A percentile compares a stretch with the other conserved stretches of the same genome.
Conservation (phyloP, 2,888 invertebrate species). For the Chaitophorus viminalis region DNA sequence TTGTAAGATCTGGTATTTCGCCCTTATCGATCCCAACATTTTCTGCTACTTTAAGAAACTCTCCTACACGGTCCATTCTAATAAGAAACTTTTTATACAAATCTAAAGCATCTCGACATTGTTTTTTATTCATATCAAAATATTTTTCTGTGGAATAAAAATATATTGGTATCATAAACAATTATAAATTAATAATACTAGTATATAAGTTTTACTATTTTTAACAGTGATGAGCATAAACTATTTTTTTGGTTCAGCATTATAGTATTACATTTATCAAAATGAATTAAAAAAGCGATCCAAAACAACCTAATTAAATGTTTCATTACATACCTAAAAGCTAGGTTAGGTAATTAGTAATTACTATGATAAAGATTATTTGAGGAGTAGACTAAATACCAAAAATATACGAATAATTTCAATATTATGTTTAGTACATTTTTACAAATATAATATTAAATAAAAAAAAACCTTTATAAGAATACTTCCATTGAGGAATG, state of each 20-base stretch:
- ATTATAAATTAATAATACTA: constrained; percentile 22
- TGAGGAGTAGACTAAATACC: background rate
- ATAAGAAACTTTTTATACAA: constrained; percentile 98
- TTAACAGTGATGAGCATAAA: constrained; percentile 50
- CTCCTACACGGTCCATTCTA: constrained; percentile 97
- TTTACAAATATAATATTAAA: background rate
- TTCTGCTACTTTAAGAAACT: constrained; percentile 87
- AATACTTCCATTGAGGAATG: constrained; percentile 1
- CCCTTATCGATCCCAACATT: constrained; percentile 98
- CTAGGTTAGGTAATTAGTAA: background rate
- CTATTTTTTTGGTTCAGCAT: background rate
- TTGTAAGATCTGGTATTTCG: constrained; percentile 97
- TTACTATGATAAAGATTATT: background rate
- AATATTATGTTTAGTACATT: background rate
- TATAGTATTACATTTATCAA: background rate
- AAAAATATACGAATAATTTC: background rate
- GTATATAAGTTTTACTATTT: constrained; percentile 11
- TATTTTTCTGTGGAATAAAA: constrained; percentile 82
- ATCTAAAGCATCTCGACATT: constrained; percentile 96
- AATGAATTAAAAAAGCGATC: constrained; percentile 1
- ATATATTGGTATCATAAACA: constrained; percentile 65
- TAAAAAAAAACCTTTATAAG: background rate
- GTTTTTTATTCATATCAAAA: constrained; percentile 99
- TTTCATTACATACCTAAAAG: background rate
- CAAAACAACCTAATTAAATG: background rate